Evolutionary conservation across 2,797 vertebrate genomes (phyloP), one percentile per base, ranked within the genome.

Genomic region (Cottoperca gobio): DNA sequence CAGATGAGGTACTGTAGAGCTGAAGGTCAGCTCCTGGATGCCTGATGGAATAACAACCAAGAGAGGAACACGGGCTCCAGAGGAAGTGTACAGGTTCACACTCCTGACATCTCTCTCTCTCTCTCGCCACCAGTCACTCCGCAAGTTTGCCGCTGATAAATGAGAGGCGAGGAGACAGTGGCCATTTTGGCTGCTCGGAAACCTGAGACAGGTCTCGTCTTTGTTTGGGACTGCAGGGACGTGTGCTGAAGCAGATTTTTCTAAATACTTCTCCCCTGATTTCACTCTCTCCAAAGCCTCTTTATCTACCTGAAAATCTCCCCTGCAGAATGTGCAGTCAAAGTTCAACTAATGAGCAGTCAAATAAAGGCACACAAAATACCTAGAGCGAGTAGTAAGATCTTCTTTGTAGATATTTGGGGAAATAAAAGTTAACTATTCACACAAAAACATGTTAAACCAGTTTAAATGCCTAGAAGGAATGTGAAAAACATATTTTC

Each of bases 11-110:
- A 79, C 65, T 65, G 76, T 72, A 84, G 70, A 83, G 78, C 87
- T 92, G 87, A 93, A 91, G 88, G 90, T 92, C 85, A 88, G 82
- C 83, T 76, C 59, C 74, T 87, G 72, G 86, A 88, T 26, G 79
- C 77, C 73, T 83, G 84, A 88, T 73, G 70, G 83, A 86, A 84
- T 80, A 86, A 79, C 72, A 76, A 64, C 76, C 57, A 33, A 45
- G 65, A 68, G 40, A 70, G 69, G 50, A 79, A 64, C 42, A 53
- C 54, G 42, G 66, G 46, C 69, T 42, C 53, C 37, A 63, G 64
- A 81, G 73, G 70, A 79, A 66, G 78, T 61, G 40, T 46, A 66
- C 73, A 76, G 70, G 70, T 89, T 82, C 71, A 77, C 81, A 68
- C 62, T 66, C 46, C 69, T 82, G 74, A 86, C 80, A 83, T 75